phyloP scores from a whole-genome alignment of 2,888 invertebrate genomes.

The Tiliacea citrago region DNA sequence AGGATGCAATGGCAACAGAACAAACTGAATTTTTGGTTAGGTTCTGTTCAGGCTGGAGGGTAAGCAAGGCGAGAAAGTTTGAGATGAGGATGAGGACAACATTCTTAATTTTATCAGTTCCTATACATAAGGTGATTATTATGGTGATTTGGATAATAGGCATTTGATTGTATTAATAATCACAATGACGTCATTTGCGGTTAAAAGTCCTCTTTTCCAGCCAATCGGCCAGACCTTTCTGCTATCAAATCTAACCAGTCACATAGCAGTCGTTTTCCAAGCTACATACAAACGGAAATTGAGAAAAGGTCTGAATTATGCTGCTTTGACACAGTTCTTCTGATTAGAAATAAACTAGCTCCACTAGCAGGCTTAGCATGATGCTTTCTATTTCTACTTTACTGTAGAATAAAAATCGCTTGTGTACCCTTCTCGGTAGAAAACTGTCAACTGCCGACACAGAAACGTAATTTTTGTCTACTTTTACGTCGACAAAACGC shows the following conservation, averaged over 20 bases:
- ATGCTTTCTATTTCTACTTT: no score
- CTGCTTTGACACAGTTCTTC: no score
- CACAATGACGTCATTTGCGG: not conserved
- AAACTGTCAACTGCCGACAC: no score
- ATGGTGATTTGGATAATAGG: not conserved
- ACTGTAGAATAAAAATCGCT: no score
- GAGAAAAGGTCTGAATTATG: no score
- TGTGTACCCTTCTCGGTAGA: no score
- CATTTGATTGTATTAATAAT: not conserved
- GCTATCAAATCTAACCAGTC: not conserved
- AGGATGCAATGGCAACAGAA: conserved; percentile 76
- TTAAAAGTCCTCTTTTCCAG: not conserved
- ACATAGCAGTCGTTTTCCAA: not conserved
- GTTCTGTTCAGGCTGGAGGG: conserved; percentile 40
- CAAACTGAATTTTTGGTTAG: conserved; percentile 68
- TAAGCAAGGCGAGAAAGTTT: no score
- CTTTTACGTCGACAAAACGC: no score
- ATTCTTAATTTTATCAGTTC: no score
- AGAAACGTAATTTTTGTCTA: no score
- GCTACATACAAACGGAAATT: not conserved
- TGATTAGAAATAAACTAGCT: not conserved
- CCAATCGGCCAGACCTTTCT: not conserved
- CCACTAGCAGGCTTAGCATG: not conserved
- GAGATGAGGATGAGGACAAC: no score
- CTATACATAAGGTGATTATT: no score